These are phyloP conservation scores for Nephila pilipes DNA, from an alignment of 1,140 invertebrate genomes.

Conservation along the genomic window DNA sequence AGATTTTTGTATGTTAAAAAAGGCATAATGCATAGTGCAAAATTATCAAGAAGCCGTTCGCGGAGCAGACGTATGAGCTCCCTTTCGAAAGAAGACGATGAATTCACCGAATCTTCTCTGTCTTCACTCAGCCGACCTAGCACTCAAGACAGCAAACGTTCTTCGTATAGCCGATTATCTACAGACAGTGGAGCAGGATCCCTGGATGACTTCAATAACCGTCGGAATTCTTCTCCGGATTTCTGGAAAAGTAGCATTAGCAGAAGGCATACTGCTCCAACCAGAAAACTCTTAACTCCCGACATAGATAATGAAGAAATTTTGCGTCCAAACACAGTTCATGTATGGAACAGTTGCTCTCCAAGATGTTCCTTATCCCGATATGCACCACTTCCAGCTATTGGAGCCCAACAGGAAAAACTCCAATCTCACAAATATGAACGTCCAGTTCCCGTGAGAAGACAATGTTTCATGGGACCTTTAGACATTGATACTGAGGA, in stretches of 20 bases:
- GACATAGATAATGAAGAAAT: not conserved
- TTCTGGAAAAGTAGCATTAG: slow-evolving; percentile 46
- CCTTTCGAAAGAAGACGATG: not conserved
- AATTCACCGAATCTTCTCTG: slow-evolving; percentile 5
- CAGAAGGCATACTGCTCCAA: slow-evolving; percentile 65
- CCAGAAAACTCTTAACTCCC: slow-evolving; percentile 10
- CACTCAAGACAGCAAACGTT: slow-evolving; percentile 52
- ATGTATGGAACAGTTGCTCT: slow-evolving; percentile 58
- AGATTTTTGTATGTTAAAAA: not conserved
- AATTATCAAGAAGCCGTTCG: not conserved
- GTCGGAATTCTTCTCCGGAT: slow-evolving; percentile 59
- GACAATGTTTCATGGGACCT: slow-evolving; percentile 67
- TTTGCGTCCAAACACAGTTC: slow-evolving; percentile 62
- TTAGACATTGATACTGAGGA: slow-evolving; percentile 52
- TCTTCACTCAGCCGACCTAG: slow-evolving; percentile 47
- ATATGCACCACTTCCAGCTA: slow-evolving; percentile 69
- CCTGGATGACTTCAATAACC: slow-evolving; percentile 57
- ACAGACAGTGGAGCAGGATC: slow-evolving; percentile 71
- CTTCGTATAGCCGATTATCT: slow-evolving; percentile 64
- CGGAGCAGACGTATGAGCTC: not conserved
- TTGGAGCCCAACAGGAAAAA: slow-evolving; percentile 23
- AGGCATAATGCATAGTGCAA: slow-evolving; percentile 51
- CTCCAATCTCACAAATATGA: not conserved
- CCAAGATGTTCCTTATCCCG: slow-evolving; percentile 54
- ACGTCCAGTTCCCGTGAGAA: slow-evolving; percentile 20